Percentiles rank a stretch among this genome's conserved stretches.
Evolutionary conservation across 2,888 invertebrate genomes (phyloP).

Genomic region (Syrista parreyssii): DNA sequence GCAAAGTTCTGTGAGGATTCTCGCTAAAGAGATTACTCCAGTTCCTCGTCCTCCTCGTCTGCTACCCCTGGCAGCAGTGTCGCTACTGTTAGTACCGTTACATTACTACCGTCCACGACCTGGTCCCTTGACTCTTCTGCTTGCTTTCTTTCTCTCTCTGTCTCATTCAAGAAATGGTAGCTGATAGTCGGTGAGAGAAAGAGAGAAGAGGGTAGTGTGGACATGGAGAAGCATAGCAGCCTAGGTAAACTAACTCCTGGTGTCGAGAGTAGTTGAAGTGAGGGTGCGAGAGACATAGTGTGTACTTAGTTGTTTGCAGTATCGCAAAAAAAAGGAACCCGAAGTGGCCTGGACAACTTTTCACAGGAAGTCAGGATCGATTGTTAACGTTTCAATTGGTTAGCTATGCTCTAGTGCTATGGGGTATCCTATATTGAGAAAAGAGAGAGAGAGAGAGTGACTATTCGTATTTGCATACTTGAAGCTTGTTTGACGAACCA

Average conservation of each 20-base stretch:
- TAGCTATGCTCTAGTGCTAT: background rate
- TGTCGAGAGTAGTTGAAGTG: background rate
- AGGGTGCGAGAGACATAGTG: background rate
- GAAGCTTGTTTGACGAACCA: background rate
- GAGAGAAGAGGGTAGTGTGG: background rate
- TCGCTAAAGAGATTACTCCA: conserved; percentile 9
- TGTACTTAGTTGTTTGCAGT: background rate
- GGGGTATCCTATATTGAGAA: background rate
- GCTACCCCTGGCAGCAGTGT: background rate
- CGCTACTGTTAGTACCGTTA: background rate
- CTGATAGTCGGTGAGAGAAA: background rate
- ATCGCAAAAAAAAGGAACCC: background rate
- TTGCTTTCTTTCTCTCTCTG: background rate
- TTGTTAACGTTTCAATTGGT: background rate
- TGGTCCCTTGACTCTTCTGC: background rate
- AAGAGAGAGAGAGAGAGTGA: background rate
- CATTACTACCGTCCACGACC: background rate
- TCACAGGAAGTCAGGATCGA: background rate
- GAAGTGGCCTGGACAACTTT: background rate
- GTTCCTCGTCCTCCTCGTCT: background rate
- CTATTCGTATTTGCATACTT: background rate
- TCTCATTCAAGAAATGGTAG: background rate
- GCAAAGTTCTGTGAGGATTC: conserved; percentile 4
- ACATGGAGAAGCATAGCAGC: background rate
- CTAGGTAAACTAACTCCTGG: background rate